A percentile compares a stretch with the other conserved stretches of the same genome.
These are phyloP conservation scores for Pseudomugil tenellus DNA, from an alignment of 2,797 vertebrate species.

Conservation along the genomic window DNA sequence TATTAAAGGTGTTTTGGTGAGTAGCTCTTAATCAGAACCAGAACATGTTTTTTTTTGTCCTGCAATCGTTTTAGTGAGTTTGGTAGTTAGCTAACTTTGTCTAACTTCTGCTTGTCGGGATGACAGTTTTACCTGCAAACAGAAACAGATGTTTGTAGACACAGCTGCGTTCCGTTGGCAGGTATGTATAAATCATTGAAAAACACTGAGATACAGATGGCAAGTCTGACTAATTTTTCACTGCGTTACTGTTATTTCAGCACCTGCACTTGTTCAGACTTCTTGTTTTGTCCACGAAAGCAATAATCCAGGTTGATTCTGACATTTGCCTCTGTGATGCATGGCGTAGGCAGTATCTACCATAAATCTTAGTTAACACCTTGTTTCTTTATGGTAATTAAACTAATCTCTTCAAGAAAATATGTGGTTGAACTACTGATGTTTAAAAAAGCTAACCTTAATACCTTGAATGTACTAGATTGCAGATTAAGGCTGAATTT, in stretches of 20 bases:
- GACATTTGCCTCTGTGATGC: not conserved
- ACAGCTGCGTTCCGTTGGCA: not conserved
- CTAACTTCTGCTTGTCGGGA: not conserved
- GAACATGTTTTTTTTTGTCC: not conserved
- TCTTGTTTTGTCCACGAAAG: not conserved
- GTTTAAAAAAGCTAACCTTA: constrained; percentile 32
- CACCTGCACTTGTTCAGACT: not conserved
- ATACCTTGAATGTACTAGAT: constrained; percentile 28
- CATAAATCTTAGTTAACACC: constrained; percentile 22
- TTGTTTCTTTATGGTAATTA: constrained; percentile 43
- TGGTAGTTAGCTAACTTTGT: not conserved
- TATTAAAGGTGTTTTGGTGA: not conserved
- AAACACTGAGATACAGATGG: not conserved
- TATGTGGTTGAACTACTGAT: constrained; percentile 33
- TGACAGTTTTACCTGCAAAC: not conserved
- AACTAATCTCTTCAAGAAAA: constrained; percentile 34
- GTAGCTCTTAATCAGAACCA: not conserved
- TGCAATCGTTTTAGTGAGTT: not conserved
- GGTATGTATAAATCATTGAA: not conserved
- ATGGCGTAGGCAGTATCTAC: not conserved
- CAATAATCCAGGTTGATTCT: not conserved
- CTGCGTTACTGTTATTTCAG: not conserved
- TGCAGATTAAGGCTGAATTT: constrained; percentile 41
- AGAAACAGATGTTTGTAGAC: not conserved
- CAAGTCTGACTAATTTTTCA: constrained; percentile 1